A percentile compares a stretch with the other conserved stretches of the same genome.
Conservation (phyloP, 2,797 vertebrate genomes). For the Taeniopygia guttata region DNA sequence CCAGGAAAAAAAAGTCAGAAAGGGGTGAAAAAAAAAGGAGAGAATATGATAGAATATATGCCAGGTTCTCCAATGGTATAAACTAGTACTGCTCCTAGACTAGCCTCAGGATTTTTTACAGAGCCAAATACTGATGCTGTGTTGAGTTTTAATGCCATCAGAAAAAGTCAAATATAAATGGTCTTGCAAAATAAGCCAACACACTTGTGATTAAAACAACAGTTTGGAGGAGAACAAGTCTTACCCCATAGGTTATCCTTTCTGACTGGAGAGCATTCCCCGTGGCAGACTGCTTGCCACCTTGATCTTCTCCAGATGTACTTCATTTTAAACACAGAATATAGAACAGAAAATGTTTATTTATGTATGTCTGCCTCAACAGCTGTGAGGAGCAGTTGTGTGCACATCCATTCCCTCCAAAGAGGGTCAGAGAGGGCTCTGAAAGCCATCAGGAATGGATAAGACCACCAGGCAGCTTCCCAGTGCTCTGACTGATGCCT, state of each 20-base stretch:
- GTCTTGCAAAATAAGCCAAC: not conserved
- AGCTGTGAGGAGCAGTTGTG: not conserved
- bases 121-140: not conserved
- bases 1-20: not conserved
- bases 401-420: not conserved
- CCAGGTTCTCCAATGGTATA: not conserved
- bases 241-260: not conserved
- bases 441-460: not conserved
- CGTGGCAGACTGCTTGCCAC: not conserved
- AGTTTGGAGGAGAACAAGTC: not conserved
- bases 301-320: not conserved
- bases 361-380: not conserved
- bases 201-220: not conserved
- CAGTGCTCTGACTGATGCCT: not conserved
- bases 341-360: not conserved
- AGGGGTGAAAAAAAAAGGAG: fast-evolving
- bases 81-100: not conserved
- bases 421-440: not conserved
- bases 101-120: conserved; percentile 40
- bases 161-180: not conserved
- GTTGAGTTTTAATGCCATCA: not conserved
- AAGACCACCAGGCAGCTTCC: not conserved
- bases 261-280: not conserved
- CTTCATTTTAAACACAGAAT: not conserved
- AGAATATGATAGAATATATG: not conserved